Evolutionary conservation across 2,113 vertebrate genomes (phyloP).

Genomic region (Microtus montanus): DNA sequence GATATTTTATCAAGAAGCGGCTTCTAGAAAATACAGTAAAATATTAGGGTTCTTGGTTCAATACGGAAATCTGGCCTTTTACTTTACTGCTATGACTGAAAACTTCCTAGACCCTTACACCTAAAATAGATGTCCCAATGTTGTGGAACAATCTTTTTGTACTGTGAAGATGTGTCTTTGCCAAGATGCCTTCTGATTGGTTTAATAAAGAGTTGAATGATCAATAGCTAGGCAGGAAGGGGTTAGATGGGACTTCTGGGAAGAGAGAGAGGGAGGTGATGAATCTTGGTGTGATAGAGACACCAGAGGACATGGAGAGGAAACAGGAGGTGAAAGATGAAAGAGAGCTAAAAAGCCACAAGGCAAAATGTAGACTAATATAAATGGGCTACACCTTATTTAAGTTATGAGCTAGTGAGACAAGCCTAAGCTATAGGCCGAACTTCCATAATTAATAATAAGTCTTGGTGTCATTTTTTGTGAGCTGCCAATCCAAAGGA

Average conservation of each 20-base stretch:
- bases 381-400: background rate
- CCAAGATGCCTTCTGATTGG: background rate
- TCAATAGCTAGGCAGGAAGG: background rate
- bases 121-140: conserved; percentile 7
- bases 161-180: background rate
- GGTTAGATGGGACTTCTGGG: background rate
- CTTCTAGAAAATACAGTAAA: conserved; percentile 29
- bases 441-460: background rate
- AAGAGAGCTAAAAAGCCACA: background rate
- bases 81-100: conserved; percentile 1
- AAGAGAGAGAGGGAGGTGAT: background rate
- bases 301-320: background rate
- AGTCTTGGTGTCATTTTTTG: background rate
- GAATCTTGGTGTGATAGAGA: background rate
- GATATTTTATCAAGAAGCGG: background rate
- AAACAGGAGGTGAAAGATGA: background rate
- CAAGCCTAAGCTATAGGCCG: background rate
- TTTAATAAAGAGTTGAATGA: background rate
- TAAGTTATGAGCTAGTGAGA: background rate
- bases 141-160: background rate
- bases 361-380: background rate
- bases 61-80: conserved; percentile 31
- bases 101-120: conserved; percentile 13
- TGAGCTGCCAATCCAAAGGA: background rate
- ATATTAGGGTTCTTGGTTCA: conserved; percentile 18